phyloP scores from a whole-genome alignment of 2,888 invertebrate species.

The Antheraea assamensis region DNA sequence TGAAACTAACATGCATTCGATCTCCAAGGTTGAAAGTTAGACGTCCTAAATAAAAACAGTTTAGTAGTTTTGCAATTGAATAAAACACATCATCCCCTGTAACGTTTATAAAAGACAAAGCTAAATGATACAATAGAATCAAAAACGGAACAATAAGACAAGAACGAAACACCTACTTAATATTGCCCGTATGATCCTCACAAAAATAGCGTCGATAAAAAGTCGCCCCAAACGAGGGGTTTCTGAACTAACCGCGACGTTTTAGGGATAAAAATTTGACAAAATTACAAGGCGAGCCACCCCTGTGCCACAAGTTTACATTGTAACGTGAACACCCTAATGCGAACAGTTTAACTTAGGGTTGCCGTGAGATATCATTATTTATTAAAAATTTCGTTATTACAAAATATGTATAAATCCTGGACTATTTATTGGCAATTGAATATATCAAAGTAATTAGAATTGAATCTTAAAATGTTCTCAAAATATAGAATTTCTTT shows the following conservation, averaged over 20 bases:
- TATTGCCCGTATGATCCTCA: conserved; percentile 51
- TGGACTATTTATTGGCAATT: neutral
- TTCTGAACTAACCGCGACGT: conserved; percentile 57
- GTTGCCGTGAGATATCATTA: conserved; percentile 40
- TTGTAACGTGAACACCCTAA: conserved; percentile 80
- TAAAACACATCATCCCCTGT: neutral
- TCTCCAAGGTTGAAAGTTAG: too few species aligned
- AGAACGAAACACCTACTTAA: conserved; percentile 62
- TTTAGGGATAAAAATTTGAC: conserved; percentile 77
- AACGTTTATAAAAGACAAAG: neutral
- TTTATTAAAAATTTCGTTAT: neutral
- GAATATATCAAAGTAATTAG: neutral
- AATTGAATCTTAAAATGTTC: too few species aligned
- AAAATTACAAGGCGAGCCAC: conserved; percentile 78
- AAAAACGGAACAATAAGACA: conserved; percentile 34
- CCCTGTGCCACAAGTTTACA: conserved; percentile 70
- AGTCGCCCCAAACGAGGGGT: conserved; percentile 49
- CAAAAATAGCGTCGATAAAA: conserved; percentile 56
- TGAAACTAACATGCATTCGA: too few species aligned
- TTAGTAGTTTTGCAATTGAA: neutral
- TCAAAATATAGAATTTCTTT: too few species aligned
- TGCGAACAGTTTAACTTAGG: conserved; percentile 72
- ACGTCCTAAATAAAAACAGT: neutral
- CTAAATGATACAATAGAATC: conserved; percentile 16
- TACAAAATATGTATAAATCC: neutral